Evolutionary conservation across 2,797 vertebrate species (phyloP).

Genomic region (Anableps anableps): DNA sequence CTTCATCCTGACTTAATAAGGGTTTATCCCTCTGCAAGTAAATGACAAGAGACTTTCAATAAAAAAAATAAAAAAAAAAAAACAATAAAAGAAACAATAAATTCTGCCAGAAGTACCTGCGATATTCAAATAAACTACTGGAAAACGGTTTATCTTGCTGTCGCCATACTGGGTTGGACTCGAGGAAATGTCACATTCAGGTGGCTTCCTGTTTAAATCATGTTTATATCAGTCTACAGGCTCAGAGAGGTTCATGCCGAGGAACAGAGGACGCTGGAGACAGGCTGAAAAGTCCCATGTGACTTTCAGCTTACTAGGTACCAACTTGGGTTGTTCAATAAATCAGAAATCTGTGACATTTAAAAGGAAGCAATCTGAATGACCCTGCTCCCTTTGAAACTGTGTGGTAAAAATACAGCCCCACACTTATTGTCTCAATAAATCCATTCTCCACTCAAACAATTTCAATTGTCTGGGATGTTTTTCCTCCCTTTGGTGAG

Average conservation of each 20-base stretch:
- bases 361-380: constrained; percentile 55
- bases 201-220: constrained; percentile 22
- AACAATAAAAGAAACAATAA: neutral
- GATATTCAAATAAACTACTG: constrained; percentile 25
- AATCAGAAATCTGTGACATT: constrained; percentile 61
- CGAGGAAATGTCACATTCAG: constrained; percentile 24
- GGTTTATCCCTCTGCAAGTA: neutral
- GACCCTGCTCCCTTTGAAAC: constrained; percentile 60
- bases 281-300: constrained; percentile 53
- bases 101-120: constrained; percentile 47
- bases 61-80: neutral
- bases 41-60: neutral
- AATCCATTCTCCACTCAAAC: constrained; percentile 70
- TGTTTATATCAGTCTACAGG: constrained; percentile 44
- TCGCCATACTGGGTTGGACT: constrained; percentile 33
- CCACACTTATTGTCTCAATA: constrained; percentile 65
- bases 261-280: constrained; percentile 20
- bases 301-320: constrained; percentile 18
- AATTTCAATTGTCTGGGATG: constrained; percentile 73
- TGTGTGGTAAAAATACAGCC: constrained; percentile 67
- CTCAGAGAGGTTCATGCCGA: constrained; percentile 43
- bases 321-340: constrained; percentile 40
- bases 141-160: constrained; percentile 44
- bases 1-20: neutral
- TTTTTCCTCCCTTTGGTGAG: constrained; percentile 30